Evolutionary conservation across 2,797 vertebrate species (phyloP).

Genomic region (Pristis pectinata): DNA sequence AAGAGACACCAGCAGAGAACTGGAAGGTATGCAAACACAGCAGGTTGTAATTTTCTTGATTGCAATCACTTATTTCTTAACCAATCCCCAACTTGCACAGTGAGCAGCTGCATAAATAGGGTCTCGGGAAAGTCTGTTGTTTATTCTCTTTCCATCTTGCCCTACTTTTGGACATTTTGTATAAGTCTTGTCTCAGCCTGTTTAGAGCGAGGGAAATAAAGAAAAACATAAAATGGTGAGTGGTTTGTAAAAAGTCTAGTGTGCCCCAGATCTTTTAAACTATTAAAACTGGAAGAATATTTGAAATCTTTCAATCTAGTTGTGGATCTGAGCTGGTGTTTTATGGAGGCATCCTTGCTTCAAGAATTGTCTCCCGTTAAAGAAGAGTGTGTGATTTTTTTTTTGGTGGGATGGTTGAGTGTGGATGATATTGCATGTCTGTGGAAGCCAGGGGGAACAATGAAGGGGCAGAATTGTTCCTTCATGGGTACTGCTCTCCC

Average conservation of each 20-base stretch:
- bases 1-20: no score
- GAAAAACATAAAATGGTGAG: conserved; percentile 63
- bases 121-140: rapidly evolving
- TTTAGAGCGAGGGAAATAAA: conserved; percentile 42
- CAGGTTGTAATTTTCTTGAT: neutral
- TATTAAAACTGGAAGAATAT: neutral
- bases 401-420: no score
- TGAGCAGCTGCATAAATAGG: neutral
- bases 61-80: neutral
- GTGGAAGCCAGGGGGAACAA: no score
- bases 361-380: neutral
- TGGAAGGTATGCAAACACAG: no score
- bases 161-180: no score
- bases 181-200: neutral
- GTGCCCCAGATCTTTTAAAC: neutral
- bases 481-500: no score
- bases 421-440: no score
- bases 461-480: no score
- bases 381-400: no score
- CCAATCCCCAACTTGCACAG: neutral
- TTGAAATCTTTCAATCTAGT: neutral
- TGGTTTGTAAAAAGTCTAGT: neutral
- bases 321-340: neutral
- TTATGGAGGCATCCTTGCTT: no score
- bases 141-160: no score